Percentiles rank a stretch among this genome's conserved stretches.
Conservation (phyloP, 2,113 vertebrate genomes). For the Alligator sinensis region DNA sequence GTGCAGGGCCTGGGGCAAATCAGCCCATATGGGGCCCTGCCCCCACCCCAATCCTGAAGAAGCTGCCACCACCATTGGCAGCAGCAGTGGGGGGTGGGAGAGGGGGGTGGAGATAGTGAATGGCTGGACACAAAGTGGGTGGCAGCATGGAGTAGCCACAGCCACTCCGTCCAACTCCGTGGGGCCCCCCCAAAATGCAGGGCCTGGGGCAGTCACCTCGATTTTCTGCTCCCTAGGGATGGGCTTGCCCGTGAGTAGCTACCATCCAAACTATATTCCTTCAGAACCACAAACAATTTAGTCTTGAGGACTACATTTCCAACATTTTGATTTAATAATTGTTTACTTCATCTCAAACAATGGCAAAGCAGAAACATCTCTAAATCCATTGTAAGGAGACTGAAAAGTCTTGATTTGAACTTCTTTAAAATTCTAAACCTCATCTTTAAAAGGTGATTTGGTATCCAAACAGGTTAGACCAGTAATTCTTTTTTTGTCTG, state of each 20-base stretch:
- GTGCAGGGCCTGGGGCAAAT: too few relatives aligned
- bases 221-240: too few relatives aligned
- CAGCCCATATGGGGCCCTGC: too few relatives aligned
- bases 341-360: not conserved
- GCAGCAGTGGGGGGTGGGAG: too few relatives aligned
- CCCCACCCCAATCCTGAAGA: too few relatives aligned
- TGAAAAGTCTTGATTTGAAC: slow-evolving; percentile 3
- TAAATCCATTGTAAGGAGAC: slow-evolving; percentile 17
- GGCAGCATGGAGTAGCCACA: too few relatives aligned
- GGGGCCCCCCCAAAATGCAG: too few relatives aligned
- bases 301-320: not conserved
- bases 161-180: too few relatives aligned
- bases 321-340: not conserved
- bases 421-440: slow-evolving; percentile 38
- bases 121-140: too few relatives aligned
- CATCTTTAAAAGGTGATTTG: not conserved
- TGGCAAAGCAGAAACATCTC: not conserved
- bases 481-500: not conserved
- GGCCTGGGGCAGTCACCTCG: too few relatives aligned
- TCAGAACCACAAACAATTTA: not conserved
- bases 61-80: too few relatives aligned
- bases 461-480: not conserved
- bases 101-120: too few relatives aligned
- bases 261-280: not conserved
- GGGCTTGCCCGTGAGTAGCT: not conserved